These are phyloP conservation scores for Chromobotia macracanthus DNA, from an alignment of 2,797 vertebrate genomes.

Conservation along the genomic window DNA sequence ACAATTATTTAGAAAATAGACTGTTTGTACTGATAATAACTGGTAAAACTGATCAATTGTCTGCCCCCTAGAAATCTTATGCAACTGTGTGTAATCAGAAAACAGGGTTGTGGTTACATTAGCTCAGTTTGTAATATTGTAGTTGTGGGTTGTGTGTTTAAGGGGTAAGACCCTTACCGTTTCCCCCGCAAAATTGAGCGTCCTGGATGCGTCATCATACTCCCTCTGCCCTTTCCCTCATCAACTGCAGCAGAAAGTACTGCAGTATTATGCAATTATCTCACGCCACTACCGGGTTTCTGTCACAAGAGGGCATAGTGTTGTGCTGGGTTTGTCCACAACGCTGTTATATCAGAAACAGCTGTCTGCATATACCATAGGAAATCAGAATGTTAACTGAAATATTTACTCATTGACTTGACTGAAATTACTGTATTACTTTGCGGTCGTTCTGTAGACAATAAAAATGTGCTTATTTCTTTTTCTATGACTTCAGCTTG, in stretches of 20 bases:
- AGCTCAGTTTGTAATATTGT: neutral
- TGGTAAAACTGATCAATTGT: too few species aligned
- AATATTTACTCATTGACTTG: neutral
- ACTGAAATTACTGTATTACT: neutral
- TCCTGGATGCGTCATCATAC: slow-evolving; percentile 7
- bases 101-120: too few species aligned
- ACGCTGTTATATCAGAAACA: slow-evolving; percentile 24
- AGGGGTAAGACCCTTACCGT: neutral
- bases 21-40: too few species aligned
- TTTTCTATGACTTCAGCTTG: neutral
- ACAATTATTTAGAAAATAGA: too few species aligned
- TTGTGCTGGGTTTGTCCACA: neutral
- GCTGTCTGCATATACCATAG: slow-evolving; percentile 9
- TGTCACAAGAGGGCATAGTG: slow-evolving; percentile 73
- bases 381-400: slow-evolving; percentile 5
- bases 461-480: too few species aligned
- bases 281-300: neutral
- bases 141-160: neutral
- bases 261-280: slow-evolving; percentile 80
- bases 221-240: too few species aligned
- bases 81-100: neutral
- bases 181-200: neutral
- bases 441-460: neutral
- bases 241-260: slow-evolving; percentile 73
- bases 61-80: neutral